Evolutionary conservation across 2,888 invertebrate genomes (phyloP), one percentile per base, ranked within the genome.

Genomic region (Leptinotarsa tumamoca): DNA sequence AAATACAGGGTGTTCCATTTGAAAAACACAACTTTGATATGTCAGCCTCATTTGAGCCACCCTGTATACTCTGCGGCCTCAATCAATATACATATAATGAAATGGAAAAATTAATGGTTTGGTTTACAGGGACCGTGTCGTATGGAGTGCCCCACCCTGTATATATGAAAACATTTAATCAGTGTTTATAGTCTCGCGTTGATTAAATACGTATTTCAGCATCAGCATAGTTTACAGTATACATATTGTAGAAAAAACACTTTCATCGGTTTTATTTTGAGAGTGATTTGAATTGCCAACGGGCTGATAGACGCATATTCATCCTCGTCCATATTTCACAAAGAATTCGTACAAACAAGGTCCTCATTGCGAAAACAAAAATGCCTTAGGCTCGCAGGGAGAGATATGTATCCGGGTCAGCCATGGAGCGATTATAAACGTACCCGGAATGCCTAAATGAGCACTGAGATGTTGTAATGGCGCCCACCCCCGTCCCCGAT

Each of bases 401-500:
- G 52, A 73, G 71, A 77, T 73, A 73, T 74, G 69, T 68, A 74
- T 72, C 71, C 52, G 68, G 76, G 69, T 72, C 79, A 72, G 69
- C 77, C 76, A 67, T 75, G 71, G 74, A 74, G 73, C 78, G 78
- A 80, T 80, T 78, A 80, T 76, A 76, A 83, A 84, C 83, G 80
- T 82, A 84, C 79, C 80, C 79, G 87, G 86, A 87, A 87, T 87
- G 85, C 85, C 87, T 87, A 88, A 87, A 87, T 87, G 87, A 87
- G 86, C 87, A 87, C 86, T 86, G 87, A 85, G 86, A 84, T 85
- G 84, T 85, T 86, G 86, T 87, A 87, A 88, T 87, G 87, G 87
- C 87, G 87, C 84, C 85, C 86, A 84, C 86, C 86, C 84, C 85
- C 85, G 82, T 83, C 82, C 82, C 85, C 85, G 86, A 86, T 86